Evolutionary conservation across 2,113 vertebrate species (phyloP).

Genomic region (Oryctolagus cuniculus): DNA sequence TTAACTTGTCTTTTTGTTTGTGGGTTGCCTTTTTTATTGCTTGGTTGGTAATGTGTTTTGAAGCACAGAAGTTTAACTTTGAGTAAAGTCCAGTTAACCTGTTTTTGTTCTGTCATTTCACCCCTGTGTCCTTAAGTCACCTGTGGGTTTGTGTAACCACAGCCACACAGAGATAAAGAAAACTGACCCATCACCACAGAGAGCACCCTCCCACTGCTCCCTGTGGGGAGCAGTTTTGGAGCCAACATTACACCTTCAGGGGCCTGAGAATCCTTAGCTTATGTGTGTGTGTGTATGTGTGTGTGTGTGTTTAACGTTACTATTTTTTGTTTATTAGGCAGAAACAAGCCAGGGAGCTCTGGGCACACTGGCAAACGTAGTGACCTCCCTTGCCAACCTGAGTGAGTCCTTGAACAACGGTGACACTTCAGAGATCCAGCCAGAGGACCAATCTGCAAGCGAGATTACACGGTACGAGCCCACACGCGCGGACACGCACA

Average conservation of each 20-base stretch:
- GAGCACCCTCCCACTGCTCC: background rate
- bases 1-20: background rate
- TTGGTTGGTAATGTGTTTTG: background rate
- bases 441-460: slow-evolving; percentile 94
- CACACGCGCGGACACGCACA: background rate
- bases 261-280: background rate
- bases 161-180: background rate
- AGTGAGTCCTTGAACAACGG: slow-evolving; percentile 96
- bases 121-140: background rate
- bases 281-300: background rate
- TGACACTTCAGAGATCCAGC: slow-evolving; percentile 92
- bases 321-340: slow-evolving; percentile 86
- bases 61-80: background rate
- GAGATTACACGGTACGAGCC: slow-evolving; percentile 95
- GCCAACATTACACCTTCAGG: background rate
- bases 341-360: slow-evolving; percentile 96
- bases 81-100: background rate
- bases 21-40: background rate
- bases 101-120: background rate
- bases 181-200: background rate
- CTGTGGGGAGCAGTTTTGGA: background rate
- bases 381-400: slow-evolving; percentile 96
- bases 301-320: background rate
- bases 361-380: slow-evolving; percentile 97
- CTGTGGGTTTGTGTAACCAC: background rate